Percentiles rank a stretch among this genome's conserved stretches.
phyloP scores from a whole-genome alignment of 2,113 vertebrate species.

The Laticauda laticaudata region DNA sequence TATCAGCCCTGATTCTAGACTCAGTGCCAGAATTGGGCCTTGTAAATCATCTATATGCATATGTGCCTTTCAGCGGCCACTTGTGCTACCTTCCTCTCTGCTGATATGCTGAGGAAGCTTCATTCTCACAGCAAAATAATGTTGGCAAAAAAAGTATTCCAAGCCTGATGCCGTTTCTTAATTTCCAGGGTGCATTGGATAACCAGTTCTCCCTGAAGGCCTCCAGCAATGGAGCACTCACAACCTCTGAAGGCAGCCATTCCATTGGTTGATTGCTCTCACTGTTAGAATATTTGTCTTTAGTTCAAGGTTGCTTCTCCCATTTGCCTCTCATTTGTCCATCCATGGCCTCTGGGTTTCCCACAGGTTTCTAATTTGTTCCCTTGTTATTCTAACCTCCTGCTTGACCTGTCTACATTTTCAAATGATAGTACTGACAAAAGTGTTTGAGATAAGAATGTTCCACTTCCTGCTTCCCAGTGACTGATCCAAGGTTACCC shows the following conservation, averaged over 20 bases:
- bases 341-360: background rate
- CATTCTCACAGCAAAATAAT: background rate
- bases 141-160: background rate
- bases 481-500: background rate
- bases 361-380: background rate
- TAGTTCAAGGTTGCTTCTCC: background rate
- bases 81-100: background rate
- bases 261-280: too few species aligned
- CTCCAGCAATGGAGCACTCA: too few species aligned
- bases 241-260: too few species aligned
- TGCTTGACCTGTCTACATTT: background rate
- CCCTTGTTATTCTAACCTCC: background rate
- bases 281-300: background rate
- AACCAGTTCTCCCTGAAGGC: too few species aligned
- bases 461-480: background rate
- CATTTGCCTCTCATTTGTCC: background rate
- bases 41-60: background rate
- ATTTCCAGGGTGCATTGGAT: background rate
- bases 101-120: background rate
- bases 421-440: background rate
- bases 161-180: background rate
- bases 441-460: background rate
- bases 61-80: background rate
- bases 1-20: background rate
- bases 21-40: background rate